Evolutionary conservation across 2,113 vertebrate genomes (phyloP), one percentile per base, ranked within the genome.

Genomic region (Galeopterus variegatus): DNA sequence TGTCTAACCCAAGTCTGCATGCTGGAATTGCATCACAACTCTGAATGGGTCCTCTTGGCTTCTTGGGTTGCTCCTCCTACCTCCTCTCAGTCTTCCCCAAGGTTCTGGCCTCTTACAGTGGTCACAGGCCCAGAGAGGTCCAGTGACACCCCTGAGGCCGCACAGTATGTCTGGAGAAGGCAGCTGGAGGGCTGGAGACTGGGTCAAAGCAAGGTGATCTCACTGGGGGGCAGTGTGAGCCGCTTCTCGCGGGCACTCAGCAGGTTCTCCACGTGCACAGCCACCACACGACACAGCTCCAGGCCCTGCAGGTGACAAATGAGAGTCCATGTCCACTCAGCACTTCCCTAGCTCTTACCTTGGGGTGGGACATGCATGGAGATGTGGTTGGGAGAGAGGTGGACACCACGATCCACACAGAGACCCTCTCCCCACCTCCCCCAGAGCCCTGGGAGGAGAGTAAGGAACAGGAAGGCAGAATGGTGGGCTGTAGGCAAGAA

Each of bases 221-320:
- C 99, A 1, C 99, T 99, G 60, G 99, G 99, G 5, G 99, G 99
- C 94, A 99, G 98, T 0, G 99, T 99, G 31, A 99, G 99, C 96
- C 99, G 99, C 98, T 99, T 99, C 98, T 99, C 99, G 31, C 99
- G 98, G 36, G 99, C 99, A 0, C 99, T 99, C 89, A 99, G 97
- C 98, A 99, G 98, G 98, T 98, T 99, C 96, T 99, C 99, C 99
- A 99, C 98, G 81, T 99, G 99, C 88, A 99, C 99, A 1, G 99
- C 99, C 70, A 99, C 99, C 88, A 99, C 99, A 0, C 99, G 98
- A 95, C 99, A 99, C 90, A 99, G 98, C 98, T 99, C 99, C 98
- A 99, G 98, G 69, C 99, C 99, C 99, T 99, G 98, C 1, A 62
- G 85, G 56, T 26, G 58, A 96, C 77, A 72, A 67, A 41, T 58